Percentiles rank a stretch among this genome's conserved stretches.
phyloP scores from a whole-genome alignment of 2,113 vertebrate genomes.

The Leptobrachium leishanense region DNA sequence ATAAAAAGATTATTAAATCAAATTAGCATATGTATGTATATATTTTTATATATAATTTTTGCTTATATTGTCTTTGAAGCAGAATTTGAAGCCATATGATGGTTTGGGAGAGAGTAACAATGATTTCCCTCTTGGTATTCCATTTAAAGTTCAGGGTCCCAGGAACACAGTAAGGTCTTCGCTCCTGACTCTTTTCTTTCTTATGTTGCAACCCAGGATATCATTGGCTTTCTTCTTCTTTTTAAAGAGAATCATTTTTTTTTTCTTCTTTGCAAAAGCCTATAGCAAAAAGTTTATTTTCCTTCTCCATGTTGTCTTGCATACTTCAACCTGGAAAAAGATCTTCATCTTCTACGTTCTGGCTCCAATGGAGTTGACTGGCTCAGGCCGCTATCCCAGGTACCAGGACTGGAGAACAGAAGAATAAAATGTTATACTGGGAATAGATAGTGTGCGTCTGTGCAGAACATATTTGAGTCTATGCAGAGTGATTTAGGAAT shows the following conservation, averaged over 20 bases:
- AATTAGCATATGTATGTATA: conserved; percentile 4
- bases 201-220: background rate
- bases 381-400: conserved; percentile 35
- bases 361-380: conserved; percentile 22
- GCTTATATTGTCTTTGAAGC: conserved; percentile 14
- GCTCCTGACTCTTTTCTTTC: background rate
- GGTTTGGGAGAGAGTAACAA: background rate
- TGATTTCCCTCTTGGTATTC: background rate
- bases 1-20: conserved; percentile 35
- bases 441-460: background rate
- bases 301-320: background rate
- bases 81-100: background rate
- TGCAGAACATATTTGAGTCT: background rate
- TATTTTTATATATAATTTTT: conserved; percentile 11
- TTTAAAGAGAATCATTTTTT: background rate
- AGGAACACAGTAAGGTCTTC: background rate
- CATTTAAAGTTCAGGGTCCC: conserved; percentile 10
- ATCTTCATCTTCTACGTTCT: conserved; percentile 16
- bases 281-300: background rate
- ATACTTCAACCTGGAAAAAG: conserved; percentile 14
- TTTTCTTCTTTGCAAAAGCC: background rate
- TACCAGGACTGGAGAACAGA: conserved; percentile 37
- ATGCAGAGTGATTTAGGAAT: background rate
- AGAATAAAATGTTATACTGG: background rate
- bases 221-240: background rate